Percentiles rank a stretch among this genome's conserved stretches.
Conservation (phyloP, 2,797 vertebrate species). For the Acanthopagrus latus region DNA sequence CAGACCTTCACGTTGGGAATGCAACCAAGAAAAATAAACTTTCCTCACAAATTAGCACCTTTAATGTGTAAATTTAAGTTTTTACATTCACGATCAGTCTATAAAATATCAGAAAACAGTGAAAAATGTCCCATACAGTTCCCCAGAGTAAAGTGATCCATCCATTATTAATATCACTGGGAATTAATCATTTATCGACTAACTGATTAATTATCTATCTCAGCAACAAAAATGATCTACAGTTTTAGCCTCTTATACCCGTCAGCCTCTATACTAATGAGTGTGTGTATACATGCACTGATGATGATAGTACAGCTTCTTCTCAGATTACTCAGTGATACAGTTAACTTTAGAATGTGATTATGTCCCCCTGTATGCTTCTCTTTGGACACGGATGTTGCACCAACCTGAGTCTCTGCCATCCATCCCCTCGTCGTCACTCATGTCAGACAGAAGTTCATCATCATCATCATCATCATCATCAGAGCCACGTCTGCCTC, state of each 20-base stretch:
- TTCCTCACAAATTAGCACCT: too few relatives aligned
- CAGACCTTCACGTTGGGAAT: too few relatives aligned
- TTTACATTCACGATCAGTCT: background rate
- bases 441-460: constrained; percentile 76
- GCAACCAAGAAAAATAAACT: too few relatives aligned
- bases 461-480: constrained; percentile 75
- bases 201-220: background rate
- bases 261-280: background rate
- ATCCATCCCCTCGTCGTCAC: constrained; percentile 75
- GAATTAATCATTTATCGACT: background rate
- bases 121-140: background rate
- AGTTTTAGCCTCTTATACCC: background rate
- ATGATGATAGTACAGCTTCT: background rate
- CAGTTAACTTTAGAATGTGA: too few relatives aligned
- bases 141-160: background rate
- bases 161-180: background rate
- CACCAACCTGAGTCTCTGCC: constrained; percentile 74
- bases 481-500: constrained; percentile 53
- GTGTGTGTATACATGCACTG: background rate
- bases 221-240: background rate
- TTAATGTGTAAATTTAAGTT: background rate
- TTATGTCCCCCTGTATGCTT: background rate
- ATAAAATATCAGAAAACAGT: background rate
- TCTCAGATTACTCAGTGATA: background rate
- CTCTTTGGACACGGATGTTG: background rate